These are phyloP conservation scores for Cataglyphis rosenhaueri DNA, from an alignment of 2,888 invertebrate genomes.

Conservation along the genomic window DNA sequence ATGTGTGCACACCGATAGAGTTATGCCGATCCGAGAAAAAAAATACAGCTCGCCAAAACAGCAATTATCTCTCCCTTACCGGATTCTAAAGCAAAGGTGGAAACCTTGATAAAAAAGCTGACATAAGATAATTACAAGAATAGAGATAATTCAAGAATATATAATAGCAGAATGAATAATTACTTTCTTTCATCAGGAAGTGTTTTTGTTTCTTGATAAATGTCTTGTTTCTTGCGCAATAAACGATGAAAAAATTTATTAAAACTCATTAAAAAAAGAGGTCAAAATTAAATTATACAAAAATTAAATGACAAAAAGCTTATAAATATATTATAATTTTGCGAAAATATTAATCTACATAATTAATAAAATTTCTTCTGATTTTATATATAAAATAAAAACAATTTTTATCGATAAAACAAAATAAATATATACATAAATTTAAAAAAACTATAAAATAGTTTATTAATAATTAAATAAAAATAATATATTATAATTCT, in stretches of 20 bases:
- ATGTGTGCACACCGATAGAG: constrained; percentile 1
- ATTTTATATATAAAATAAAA: background rate
- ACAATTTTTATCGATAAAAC: background rate
- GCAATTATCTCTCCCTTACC: background rate
- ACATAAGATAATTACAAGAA: background rate
- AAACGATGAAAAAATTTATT: background rate
- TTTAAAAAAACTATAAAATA: background rate
- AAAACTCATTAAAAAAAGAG: background rate
- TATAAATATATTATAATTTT: background rate
- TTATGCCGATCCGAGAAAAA: constrained; percentile 27
- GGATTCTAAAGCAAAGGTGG: background rate
- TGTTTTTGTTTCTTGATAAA: background rate
- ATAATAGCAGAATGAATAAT: background rate
- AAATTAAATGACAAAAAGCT: background rate
- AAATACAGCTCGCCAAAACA: background rate
- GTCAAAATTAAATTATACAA: background rate
- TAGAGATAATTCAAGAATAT: background rate
- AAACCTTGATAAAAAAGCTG: background rate
- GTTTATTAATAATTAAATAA: too few species aligned
- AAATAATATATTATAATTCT: too few species aligned
- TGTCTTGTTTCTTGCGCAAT: background rate
- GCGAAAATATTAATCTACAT: background rate
- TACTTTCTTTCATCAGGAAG: too few species aligned
- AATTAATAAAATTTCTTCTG: background rate
- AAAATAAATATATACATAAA: background rate